phyloP scores from a whole-genome alignment of 2,113 vertebrate genomes.

The Gopherus evgoodei region DNA sequence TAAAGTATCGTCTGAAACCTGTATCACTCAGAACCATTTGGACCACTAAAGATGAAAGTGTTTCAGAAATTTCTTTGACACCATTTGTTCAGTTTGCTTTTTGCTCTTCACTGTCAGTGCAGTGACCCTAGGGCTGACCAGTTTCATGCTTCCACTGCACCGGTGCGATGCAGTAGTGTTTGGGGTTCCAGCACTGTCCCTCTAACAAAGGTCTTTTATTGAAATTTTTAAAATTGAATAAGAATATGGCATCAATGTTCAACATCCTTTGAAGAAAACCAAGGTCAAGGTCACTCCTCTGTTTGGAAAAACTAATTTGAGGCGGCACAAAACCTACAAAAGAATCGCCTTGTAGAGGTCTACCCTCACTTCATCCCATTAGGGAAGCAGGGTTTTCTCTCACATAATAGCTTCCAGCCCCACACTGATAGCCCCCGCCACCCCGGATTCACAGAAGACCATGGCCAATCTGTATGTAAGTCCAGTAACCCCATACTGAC shows the following conservation, averaged over 20 bases:
- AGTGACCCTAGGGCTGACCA: background rate
- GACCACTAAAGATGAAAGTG: background rate
- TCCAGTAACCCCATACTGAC: rapidly evolving
- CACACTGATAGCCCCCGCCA: background rate
- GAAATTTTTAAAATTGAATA: too few relatives aligned
- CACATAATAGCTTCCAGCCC: background rate
- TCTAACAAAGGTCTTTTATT: background rate
- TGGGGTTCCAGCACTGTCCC: background rate
- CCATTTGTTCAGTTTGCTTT: too few relatives aligned
- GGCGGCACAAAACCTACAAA: background rate
- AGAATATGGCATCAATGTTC: background rate
- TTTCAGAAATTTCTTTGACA: background rate
- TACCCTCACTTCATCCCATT: background rate
- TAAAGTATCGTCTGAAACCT: background rate
- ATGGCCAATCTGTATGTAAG: rapidly evolving
- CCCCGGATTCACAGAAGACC: background rate
- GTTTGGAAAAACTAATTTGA: background rate
- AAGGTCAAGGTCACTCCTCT: background rate
- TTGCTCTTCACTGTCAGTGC: too few relatives aligned
- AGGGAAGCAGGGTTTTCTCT: background rate
- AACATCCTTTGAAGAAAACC: background rate
- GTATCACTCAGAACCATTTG: background rate
- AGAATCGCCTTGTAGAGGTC: background rate
- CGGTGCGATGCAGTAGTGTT: background rate
- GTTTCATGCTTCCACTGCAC: background rate